phyloP scores from a whole-genome alignment of 2,888 invertebrate species.

The Bedellia somnulentella region DNA sequence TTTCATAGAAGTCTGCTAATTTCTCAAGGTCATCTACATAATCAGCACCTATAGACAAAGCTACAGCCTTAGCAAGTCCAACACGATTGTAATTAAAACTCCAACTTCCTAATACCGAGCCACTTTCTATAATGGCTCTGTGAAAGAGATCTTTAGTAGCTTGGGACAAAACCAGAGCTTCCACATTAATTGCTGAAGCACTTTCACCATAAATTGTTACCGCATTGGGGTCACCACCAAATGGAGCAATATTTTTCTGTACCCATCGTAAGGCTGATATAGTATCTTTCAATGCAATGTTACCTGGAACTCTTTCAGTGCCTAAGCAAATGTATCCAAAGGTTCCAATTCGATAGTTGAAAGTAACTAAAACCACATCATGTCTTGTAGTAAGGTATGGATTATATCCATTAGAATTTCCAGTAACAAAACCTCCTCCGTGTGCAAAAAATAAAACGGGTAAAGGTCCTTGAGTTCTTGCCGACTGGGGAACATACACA shows the following conservation, averaged over 20 bases:
- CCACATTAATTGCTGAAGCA: background rate
- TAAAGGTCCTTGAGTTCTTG: background rate
- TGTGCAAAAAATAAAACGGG: slow-evolving; percentile 2
- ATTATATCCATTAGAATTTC: slow-evolving; percentile 2
- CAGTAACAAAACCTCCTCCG: slow-evolving; percentile 3
- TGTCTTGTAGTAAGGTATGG: slow-evolving; percentile 1
- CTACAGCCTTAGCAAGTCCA: background rate
- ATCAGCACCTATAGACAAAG: background rate
- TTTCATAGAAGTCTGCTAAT: slow-evolving; percentile 2
- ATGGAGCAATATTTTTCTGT: slow-evolving; percentile 17
- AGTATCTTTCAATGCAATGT: slow-evolving; percentile 1
- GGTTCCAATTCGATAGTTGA: slow-evolving; percentile 3
- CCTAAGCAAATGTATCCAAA: slow-evolving; percentile 3
- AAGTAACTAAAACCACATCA: slow-evolving; percentile 2
- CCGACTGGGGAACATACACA: slow-evolving; percentile 1
- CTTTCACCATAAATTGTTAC: slow-evolving; percentile 4
- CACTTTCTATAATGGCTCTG: slow-evolving; percentile 4
- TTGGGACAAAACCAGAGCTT: background rate
- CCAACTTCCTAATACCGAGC: background rate
- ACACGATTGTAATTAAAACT: background rate
- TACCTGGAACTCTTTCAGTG: slow-evolving; percentile 4
- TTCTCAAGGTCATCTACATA: slow-evolving; percentile 2
- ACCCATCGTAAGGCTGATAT: slow-evolving; percentile 8
- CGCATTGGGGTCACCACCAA: slow-evolving; percentile 17
- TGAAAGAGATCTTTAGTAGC: slow-evolving; percentile 2